Evolutionary conservation across 1,140 invertebrate species (phyloP).

Genomic region (Sycophaga agraensis): DNA sequence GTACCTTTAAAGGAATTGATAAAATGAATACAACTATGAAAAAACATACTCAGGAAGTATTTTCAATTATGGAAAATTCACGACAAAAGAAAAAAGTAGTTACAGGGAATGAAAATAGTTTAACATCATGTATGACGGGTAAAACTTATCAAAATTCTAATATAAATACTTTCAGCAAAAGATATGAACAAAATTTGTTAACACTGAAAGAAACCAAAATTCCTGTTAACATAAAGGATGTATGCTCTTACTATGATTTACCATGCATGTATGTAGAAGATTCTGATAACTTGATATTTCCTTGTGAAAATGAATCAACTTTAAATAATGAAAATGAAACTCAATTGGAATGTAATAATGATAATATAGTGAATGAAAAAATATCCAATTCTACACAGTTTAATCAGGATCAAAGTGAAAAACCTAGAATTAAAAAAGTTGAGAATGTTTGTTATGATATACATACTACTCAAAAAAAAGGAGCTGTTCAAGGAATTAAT

Average conservation of each 20-base stretch:
- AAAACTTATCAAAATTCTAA: too few species aligned
- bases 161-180: neutral
- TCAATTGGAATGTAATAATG: neutral
- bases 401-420: too few species aligned
- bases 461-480: neutral
- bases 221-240: conserved; percentile 1
- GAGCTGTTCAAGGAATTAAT: neutral
- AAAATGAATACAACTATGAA: conserved; percentile 8
- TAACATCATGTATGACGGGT: too few species aligned
- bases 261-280: conserved; percentile 10
- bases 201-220: neutral
- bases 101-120: too few species aligned
- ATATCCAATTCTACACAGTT: too few species aligned
- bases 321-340: neutral
- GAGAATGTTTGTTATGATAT: conserved; percentile 11
- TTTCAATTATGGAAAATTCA: conserved; percentile 9
- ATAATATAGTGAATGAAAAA: neutral
- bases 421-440: conserved; percentile 10
- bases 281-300: neutral
- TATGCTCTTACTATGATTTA: conserved; percentile 12
- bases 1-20: neutral
- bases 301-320: neutral
- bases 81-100: neutral
- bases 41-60: conserved; percentile 1
- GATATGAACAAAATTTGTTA: neutral